Percentiles rank a stretch among this genome's conserved stretches.
phyloP scores from a whole-genome alignment of 1,140 invertebrate species.

The Ganaspis sp. region DNA sequence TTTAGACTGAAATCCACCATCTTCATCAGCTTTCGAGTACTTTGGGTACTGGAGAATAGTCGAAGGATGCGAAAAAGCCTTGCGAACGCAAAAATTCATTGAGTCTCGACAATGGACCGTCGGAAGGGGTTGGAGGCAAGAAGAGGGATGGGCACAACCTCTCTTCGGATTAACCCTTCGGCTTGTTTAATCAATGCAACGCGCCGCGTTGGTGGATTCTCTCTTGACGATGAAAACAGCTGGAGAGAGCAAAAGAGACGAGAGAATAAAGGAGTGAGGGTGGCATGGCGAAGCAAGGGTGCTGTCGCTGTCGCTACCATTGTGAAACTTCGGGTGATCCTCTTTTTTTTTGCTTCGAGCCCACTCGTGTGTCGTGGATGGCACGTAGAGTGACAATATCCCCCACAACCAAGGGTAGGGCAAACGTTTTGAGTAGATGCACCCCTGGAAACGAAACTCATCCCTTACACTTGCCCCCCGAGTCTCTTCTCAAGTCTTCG shows the following conservation, averaged over 20 bases:
- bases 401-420: background rate
- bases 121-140: background rate
- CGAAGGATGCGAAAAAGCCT: constrained; percentile 26
- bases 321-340: background rate
- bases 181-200: constrained; percentile 31
- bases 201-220: constrained; percentile 8
- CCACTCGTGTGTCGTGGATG: constrained; percentile 7
- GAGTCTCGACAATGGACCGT: constrained; percentile 18
- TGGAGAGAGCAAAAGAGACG: constrained; percentile 10
- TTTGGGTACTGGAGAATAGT: background rate
- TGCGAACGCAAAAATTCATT: constrained; percentile 28
- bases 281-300: background rate
- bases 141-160: constrained; percentile 18
- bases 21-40: constrained; percentile 22
- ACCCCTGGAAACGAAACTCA: constrained; percentile 4
- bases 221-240: constrained; percentile 24
- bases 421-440: constrained; percentile 13
- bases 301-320: background rate
- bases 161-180: constrained; percentile 27
- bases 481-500: background rate
- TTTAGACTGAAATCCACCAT: constrained; percentile 18
- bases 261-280: background rate
- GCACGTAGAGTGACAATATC: constrained; percentile 12
- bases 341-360: background rate
- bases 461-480: constrained; percentile 11